Conservation (phyloP, 2,797 vertebrate genomes). For the Arnoldichthys spilopterus region DNA sequence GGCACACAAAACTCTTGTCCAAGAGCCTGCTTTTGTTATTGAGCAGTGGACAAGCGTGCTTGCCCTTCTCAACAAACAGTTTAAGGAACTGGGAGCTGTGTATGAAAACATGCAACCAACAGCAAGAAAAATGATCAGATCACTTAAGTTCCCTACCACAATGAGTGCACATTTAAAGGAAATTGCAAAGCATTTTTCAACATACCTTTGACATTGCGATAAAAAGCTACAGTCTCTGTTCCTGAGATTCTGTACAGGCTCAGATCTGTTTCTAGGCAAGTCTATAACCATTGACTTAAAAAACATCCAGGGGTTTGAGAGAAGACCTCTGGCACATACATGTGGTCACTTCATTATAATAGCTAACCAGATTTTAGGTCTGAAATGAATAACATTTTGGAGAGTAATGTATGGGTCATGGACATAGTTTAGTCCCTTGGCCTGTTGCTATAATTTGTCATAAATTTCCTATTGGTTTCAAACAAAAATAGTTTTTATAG, state of each 20-base stretch:
- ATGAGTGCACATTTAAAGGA: constrained; percentile 41
- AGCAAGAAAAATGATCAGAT: constrained; percentile 26
- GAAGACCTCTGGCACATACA: constrained; percentile 36
- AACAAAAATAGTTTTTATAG: too few species aligned
- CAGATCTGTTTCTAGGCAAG: constrained; percentile 41
- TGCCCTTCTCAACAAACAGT: background rate
- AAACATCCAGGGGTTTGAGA: constrained; percentile 39
- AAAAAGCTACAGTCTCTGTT: constrained; percentile 36
- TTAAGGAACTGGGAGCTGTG: constrained; percentile 24
- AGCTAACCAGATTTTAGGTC: constrained; percentile 38
- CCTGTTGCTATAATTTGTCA: too few species aligned
- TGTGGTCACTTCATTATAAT: constrained; percentile 46
- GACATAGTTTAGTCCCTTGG: too few species aligned
- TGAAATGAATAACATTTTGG: constrained; percentile 34
- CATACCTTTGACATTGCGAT: too few species aligned
- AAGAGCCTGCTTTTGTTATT: constrained; percentile 50
- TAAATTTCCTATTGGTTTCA: too few species aligned
- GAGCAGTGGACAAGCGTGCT: constrained; percentile 46
- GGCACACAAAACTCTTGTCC: constrained; percentile 49
- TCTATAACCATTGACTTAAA: constrained; percentile 33
- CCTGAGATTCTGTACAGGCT: constrained; percentile 44
- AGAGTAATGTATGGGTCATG: too few species aligned
- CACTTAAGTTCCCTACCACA: constrained; percentile 26
- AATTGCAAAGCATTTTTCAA: constrained; percentile 43
- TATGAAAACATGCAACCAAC: constrained; percentile 44